Percentiles rank a stretch among this genome's conserved stretches.
Evolutionary conservation across 2,888 invertebrate species (phyloP).

Genomic region (Arrhopalites spinosus): DNA sequence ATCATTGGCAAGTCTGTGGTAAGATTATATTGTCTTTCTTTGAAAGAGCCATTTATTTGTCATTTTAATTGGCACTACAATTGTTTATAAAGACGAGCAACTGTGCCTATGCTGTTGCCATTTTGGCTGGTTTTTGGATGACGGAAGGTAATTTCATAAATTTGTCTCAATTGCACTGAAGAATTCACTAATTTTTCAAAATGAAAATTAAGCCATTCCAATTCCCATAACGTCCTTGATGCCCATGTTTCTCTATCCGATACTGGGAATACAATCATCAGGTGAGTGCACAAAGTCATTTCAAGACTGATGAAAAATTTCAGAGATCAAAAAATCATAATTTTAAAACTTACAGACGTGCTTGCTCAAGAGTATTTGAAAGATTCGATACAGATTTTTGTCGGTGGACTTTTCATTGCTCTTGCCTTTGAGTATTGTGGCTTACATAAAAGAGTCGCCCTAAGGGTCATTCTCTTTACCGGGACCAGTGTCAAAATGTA

Average conservation of each 20-base stretch:
- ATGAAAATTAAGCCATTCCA: too few relatives aligned
- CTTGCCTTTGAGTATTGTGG: conserved; percentile 63
- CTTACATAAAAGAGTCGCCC: conserved; percentile 62
- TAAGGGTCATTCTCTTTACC: conserved; percentile 60
- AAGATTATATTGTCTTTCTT: not conserved
- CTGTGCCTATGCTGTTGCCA: conserved; percentile 56
- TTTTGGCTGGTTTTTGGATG: conserved; percentile 58
- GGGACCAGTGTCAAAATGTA: conserved; percentile 50
- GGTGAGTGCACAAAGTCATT: conserved; percentile 34
- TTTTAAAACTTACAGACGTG: conserved; percentile 35
- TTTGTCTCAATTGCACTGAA: too few relatives aligned
- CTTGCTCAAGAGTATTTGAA: conserved; percentile 55
- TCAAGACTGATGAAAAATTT: not conserved
- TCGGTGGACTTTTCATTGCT: conserved; percentile 63
- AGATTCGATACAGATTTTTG: conserved; percentile 56
- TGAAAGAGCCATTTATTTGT: not conserved
- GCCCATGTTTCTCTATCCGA: conserved; percentile 57
- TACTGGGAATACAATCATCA: conserved; percentile 57
- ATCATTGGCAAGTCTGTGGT: conserved; percentile 29
- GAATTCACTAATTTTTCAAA: too few relatives aligned
- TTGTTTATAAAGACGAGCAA: conserved; percentile 43
- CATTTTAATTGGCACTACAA: not conserved
- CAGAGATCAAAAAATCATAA: not conserved
- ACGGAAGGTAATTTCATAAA: too few relatives aligned
- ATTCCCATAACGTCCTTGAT: conserved; percentile 57